Evolutionary conservation across 2,888 invertebrate genomes (phyloP).

Genomic region (Dasypogon diadema): DNA sequence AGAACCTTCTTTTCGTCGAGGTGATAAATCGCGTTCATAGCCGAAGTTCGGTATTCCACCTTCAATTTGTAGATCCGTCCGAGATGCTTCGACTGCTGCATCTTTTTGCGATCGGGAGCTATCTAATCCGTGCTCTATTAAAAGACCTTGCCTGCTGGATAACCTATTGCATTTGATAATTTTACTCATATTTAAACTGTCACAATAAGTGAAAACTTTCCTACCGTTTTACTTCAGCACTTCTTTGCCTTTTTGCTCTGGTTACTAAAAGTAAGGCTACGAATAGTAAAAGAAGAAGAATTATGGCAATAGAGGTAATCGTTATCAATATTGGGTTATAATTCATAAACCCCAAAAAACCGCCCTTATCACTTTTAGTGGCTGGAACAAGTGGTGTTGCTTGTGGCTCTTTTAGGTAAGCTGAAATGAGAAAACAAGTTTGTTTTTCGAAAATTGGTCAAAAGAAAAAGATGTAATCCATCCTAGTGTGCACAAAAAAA

Average conservation of each 20-base stretch:
- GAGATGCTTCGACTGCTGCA: conserved; percentile 56
- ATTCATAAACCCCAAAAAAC: conserved; percentile 64
- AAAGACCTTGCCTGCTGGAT: conserved; percentile 52
- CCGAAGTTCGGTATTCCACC: conserved; percentile 65
- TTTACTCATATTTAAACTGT: too few relatives aligned
- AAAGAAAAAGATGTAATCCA: too few relatives aligned
- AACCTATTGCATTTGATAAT: conserved; percentile 36
- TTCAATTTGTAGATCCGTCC: conserved; percentile 38
- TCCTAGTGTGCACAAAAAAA: too few relatives aligned
- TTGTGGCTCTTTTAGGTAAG: conserved; percentile 67
- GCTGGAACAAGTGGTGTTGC: conserved; percentile 68
- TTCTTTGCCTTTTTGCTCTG: conserved; percentile 59
- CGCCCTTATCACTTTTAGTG: conserved; percentile 61
- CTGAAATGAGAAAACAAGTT: conserved; percentile 60
- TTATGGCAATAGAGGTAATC: conserved; percentile 63
- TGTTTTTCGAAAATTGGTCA: too few relatives aligned
- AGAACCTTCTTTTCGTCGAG: conserved; percentile 58
- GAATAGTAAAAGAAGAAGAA: conserved; percentile 64
- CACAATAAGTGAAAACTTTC: neutral
- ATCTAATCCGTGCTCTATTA: conserved; percentile 37
- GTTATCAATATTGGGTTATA: conserved; percentile 65
- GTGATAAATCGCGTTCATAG: conserved; percentile 61
- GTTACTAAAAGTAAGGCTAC: conserved; percentile 64
- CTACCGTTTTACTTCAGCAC: conserved; percentile 36
- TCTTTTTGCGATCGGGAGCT: conserved; percentile 58